phyloP scores from a whole-genome alignment of 2,888 invertebrate species.

The Crossocerus cetratus region DNA sequence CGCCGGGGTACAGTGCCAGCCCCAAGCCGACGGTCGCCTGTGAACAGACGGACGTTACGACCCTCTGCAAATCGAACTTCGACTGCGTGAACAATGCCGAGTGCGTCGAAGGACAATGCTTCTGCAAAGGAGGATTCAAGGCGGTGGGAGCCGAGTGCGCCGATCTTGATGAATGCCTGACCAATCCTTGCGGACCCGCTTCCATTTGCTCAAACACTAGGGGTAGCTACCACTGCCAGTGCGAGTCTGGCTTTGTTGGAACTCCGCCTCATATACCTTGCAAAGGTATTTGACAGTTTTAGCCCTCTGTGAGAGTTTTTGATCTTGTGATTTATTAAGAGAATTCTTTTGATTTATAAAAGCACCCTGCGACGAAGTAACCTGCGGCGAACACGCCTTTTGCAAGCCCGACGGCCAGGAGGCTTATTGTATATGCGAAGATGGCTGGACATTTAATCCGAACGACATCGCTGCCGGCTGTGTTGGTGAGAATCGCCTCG shows the following conservation, averaged over 20 bases:
- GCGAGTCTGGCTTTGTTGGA: conserved; percentile 89
- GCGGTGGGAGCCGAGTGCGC: conserved; percentile 88
- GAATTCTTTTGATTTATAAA: background rate
- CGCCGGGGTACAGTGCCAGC: conserved; percentile 92
- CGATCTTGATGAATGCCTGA: conserved; percentile 89
- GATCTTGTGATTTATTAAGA: background rate
- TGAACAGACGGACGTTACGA: conserved; percentile 93
- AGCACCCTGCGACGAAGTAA: conserved; percentile 94
- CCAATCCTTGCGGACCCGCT: conserved; percentile 85
- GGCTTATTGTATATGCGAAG: conserved; percentile 94
- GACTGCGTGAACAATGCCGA: conserved; percentile 95
- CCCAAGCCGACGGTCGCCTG: conserved; percentile 91
- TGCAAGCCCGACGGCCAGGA: conserved; percentile 93
- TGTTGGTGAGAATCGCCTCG: conserved; percentile 78
- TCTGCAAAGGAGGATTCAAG: conserved; percentile 91
- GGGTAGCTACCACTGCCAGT: conserved; percentile 90
- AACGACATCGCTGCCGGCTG: conserved; percentile 93
- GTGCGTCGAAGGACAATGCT: conserved; percentile 92
- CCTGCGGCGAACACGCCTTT: conserved; percentile 91
- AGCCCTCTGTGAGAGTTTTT: too few relatives aligned
- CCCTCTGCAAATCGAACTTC: conserved; percentile 90
- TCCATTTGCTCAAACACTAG: conserved; percentile 88
- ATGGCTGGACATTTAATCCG: conserved; percentile 95
- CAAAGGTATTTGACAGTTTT: conserved; percentile 78
- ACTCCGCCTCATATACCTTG: conserved; percentile 88